phyloP scores from a whole-genome alignment of 2,113 vertebrate genomes.

The Hippoglossus stenolepis region DNA sequence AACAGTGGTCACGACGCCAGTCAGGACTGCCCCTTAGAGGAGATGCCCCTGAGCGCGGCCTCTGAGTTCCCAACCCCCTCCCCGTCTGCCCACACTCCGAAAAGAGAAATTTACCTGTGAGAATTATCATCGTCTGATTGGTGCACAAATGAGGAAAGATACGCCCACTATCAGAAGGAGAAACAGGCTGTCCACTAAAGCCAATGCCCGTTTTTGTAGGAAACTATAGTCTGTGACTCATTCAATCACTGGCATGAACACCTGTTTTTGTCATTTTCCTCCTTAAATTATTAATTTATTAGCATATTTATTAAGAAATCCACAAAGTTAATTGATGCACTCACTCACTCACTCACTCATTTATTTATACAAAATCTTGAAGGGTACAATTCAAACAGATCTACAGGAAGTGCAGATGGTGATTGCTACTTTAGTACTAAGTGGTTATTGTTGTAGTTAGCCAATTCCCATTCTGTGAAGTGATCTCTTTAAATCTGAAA shows the following conservation, averaged over 20 bases:
- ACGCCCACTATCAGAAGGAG: conserved; percentile 57
- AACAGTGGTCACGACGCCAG: conserved; percentile 93
- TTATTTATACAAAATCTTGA: conserved; percentile 66
- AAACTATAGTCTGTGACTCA: conserved; percentile 69
- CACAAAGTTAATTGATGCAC: conserved; percentile 70
- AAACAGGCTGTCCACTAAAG: conserved; percentile 68
- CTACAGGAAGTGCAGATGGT: conserved; percentile 62
- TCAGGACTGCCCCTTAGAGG: conserved; percentile 97
- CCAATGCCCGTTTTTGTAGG: conserved; percentile 68
- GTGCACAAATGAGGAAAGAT: conserved; percentile 65
- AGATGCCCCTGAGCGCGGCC: conserved; percentile 97
- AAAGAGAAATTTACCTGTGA: conserved; percentile 99
- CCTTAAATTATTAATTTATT: conserved; percentile 81
- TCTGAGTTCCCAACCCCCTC: conserved; percentile 94
- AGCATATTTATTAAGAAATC: conserved; percentile 78
- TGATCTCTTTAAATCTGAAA: conserved; percentile 78
- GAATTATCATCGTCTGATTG: conserved; percentile 61
- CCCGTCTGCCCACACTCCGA: conserved; percentile 91
- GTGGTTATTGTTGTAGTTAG: conserved; percentile 77
- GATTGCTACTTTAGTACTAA: conserved; percentile 64
- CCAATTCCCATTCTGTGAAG: conserved; percentile 78
- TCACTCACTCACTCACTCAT: conserved; percentile 64
- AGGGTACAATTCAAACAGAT: conserved; percentile 48
- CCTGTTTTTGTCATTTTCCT: conserved; percentile 71
- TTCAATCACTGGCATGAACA: conserved; percentile 71